These are phyloP conservation scores for Bombus sylvicola DNA, from an alignment of 1,140 invertebrate species.

Conservation along the genomic window DNA sequence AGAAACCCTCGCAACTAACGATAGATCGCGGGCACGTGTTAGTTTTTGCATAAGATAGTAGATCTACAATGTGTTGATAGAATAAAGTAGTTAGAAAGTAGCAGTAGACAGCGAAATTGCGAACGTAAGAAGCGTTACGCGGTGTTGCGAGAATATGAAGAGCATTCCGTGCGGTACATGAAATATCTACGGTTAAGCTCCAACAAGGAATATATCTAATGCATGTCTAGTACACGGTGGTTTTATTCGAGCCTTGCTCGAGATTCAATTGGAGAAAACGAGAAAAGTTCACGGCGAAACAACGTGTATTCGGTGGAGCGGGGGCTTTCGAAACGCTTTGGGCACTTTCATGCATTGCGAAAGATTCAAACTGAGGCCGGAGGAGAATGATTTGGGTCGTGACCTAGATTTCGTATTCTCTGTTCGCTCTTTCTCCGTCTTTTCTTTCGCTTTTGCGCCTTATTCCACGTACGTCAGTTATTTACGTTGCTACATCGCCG, in stretches of 20 bases:
- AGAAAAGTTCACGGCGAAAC: conserved; percentile 34
- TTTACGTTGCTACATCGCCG: conserved; percentile 37
- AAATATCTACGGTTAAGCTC: conserved; percentile 21
- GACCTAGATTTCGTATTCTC: conserved; percentile 61
- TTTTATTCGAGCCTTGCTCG: conserved; percentile 1
- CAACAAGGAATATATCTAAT: not conserved
- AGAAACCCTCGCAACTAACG: too few species aligned
- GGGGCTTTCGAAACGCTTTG: conserved; percentile 54
- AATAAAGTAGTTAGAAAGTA: not conserved
- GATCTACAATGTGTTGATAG: not conserved
- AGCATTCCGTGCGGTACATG: conserved; percentile 1
- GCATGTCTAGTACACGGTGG: not conserved
- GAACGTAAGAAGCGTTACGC: not conserved
- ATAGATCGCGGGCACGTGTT: too few species aligned
- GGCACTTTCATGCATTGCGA: conserved; percentile 66
- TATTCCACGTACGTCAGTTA: conserved; percentile 19
- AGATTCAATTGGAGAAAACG: conserved; percentile 30
- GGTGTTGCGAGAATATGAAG: not conserved
- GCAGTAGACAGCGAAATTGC: not conserved
- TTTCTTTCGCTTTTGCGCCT: conserved; percentile 41
- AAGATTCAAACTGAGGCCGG: conserved; percentile 62
- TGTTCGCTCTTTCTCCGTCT: conserved; percentile 25
- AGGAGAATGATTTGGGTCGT: conserved; percentile 63
- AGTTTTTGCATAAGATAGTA: not conserved
- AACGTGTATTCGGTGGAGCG: not conserved